A percentile compares a stretch with the other conserved stretches of the same genome.
phyloP scores from a whole-genome alignment of 2,888 invertebrate genomes.

The Leptura quadrifasciata region DNA sequence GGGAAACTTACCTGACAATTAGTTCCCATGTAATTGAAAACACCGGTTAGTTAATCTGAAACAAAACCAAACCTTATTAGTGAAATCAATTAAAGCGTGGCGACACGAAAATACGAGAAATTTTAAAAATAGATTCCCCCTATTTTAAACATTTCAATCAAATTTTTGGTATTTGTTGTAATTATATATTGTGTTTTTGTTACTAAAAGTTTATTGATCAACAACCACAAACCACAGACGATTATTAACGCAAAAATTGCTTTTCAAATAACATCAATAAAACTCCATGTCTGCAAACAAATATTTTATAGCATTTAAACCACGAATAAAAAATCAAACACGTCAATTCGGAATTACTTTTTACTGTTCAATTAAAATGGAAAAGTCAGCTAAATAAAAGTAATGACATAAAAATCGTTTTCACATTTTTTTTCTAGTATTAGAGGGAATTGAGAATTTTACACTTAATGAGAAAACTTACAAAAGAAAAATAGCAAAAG shows the following conservation, averaged over 20 bases:
- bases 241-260: slow-evolving; percentile 41
- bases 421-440: slow-evolving; percentile 59
- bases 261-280: slow-evolving; percentile 37
- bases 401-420: slow-evolving; percentile 51
- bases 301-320: slow-evolving; percentile 6
- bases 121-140: slow-evolving; percentile 9
- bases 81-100: not conserved
- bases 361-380: slow-evolving; percentile 52
- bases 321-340: slow-evolving; percentile 13
- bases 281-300: slow-evolving; percentile 10
- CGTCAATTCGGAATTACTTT: slow-evolving; percentile 36
- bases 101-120: not conserved
- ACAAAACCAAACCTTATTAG: slow-evolving; percentile 15
- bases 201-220: not conserved
- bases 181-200: slow-evolving; percentile 23
- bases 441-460: slow-evolving; percentile 65
- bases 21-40: slow-evolving; percentile 30
- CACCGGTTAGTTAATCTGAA: slow-evolving; percentile 19
- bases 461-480: slow-evolving; percentile 69
- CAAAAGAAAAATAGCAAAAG: slow-evolving; percentile 68
- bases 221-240: slow-evolving; percentile 20
- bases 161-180: slow-evolving; percentile 21
- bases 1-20: slow-evolving; percentile 32
- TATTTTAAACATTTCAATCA: slow-evolving; percentile 26
- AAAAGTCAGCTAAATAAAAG: slow-evolving; percentile 57